Evolutionary conservation across 2,888 invertebrate species (phyloP).

Genomic region (Dasypolia templi): DNA sequence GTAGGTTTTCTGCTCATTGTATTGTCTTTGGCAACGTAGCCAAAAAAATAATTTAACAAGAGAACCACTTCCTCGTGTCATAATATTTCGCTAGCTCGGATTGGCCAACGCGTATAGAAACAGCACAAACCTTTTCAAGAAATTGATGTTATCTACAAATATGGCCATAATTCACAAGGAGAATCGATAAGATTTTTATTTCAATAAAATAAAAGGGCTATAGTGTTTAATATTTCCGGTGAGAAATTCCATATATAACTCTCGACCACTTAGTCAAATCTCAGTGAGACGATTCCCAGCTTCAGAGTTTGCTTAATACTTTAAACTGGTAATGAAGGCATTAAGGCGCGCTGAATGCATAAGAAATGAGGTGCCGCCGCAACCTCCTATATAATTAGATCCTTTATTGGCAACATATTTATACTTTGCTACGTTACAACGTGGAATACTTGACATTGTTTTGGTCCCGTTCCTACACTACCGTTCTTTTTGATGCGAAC

Average conservation of each 20-base stretch:
- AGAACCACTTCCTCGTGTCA: background rate
- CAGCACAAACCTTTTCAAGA: background rate
- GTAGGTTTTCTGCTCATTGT: background rate
- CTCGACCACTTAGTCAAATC: constrained; percentile 83
- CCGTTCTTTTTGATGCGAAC: constrained; percentile 30
- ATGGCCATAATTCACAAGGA: background rate
- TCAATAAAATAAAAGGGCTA: constrained; percentile 63
- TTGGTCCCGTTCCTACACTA: constrained; percentile 7
- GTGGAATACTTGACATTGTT: constrained; percentile 56
- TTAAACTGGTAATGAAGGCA: constrained; percentile 90
- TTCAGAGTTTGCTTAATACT: constrained; percentile 88
- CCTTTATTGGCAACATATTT: constrained; percentile 75
- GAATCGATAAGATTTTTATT: constrained; percentile 39
- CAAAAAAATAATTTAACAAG: background rate
- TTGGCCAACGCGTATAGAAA: background rate
- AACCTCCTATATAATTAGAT: constrained; percentile 83
- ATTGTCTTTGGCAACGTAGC: too few species aligned
- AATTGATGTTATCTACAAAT: background rate
- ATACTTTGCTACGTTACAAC: constrained; percentile 58
- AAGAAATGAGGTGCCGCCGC: constrained; percentile 84
- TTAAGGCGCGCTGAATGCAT: constrained; percentile 89
- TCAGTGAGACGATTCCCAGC: constrained; percentile 80
- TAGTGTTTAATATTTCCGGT: constrained; percentile 69
- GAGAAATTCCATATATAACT: constrained; percentile 71
- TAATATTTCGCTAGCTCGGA: background rate